Percentiles rank a stretch among this genome's conserved stretches.
phyloP scores from a whole-genome alignment of 2,113 vertebrate species.

The Climacteris rufus region DNA sequence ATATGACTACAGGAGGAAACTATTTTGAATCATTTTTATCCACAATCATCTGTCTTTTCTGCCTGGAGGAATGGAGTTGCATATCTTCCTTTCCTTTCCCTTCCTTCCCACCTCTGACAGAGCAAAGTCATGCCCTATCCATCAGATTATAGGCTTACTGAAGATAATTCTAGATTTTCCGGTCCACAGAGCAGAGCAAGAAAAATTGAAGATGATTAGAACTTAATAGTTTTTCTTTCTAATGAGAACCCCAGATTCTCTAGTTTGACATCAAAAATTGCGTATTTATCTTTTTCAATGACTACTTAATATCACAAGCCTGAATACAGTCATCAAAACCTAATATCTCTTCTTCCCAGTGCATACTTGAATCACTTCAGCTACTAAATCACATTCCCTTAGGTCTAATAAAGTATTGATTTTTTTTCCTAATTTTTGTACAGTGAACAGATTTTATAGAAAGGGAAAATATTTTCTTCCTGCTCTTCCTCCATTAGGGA shows the following conservation, averaged over 20 bases:
- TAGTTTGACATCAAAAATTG: not conserved
- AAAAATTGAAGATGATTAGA: not conserved
- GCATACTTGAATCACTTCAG: not conserved
- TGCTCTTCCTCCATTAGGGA: not conserved
- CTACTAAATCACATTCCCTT: not conserved
- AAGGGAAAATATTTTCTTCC: not conserved
- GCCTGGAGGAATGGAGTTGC: not conserved
- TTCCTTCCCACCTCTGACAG: not conserved
- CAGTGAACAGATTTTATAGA: not conserved
- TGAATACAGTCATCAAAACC: not conserved
- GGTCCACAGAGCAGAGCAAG: not conserved
- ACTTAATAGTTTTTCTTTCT: not conserved
- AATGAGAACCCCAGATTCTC: not conserved
- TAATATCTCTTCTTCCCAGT: not conserved
- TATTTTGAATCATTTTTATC: not conserved
- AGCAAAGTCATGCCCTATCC: not conserved
- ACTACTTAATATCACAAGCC: not conserved
- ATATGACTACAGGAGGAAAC: not conserved
- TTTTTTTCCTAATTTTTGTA: not conserved
- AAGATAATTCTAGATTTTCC: slow-evolving; percentile 6
- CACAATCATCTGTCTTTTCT: not conserved
- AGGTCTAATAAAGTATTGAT: not conserved
- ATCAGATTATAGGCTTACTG: not conserved
- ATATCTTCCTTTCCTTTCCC: not conserved
- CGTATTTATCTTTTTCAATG: not conserved